Evolutionary conservation across 92 coral and sea anemone genomes (phyloP), one percentile per base, ranked within the genome.

Genomic region (Actinernus sp.): DNA sequence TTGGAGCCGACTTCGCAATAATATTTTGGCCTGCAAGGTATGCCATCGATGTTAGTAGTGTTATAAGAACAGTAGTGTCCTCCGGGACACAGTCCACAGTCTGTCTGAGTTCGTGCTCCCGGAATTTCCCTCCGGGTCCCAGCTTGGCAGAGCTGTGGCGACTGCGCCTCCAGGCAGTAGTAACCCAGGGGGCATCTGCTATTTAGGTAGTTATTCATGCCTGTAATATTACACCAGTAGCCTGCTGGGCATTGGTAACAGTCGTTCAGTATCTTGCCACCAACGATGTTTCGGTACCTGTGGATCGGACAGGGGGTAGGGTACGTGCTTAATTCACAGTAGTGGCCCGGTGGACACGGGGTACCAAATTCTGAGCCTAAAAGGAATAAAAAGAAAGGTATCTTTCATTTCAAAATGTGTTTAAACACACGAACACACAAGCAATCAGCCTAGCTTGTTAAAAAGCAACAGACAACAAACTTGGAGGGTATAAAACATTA

Each of bases 181-280:
- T 91, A 72, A 0, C 99, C 99, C 8, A 95, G 71, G 0, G 99
- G 99, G 32, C 99, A 95, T 57, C 64, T 65, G 76, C 97, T 91
- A 55, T 89, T 92, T 47, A 61, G 84, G 77, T 71, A 78, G 59
- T 92, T 78, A 2, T 82, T 93, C 84, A 95, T 91, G 36, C 97
- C 99, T 3, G 97, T 95, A 7, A 87, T 22, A 55, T 95, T 95
- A 54, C 99, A 95, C 99, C 99, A 95, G 61, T 95, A 74, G n/a
- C 99, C 99, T 13, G 99, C 92, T 1, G 96, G 99, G 47, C 99
- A 95, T 1, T 89, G 82, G 61, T 83, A 88, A 61, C 99, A 95
- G 74, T 91, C 97, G 31, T 68, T 59, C 52, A 91, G 64, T 33
- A 65, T 71, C 84, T 57, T 45, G 2, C 97, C 99, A 1, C 97